Evolutionary conservation across 2,113 vertebrate species (phyloP), one percentile per base, ranked within the genome.

Genomic region (Tenrec ecaudatus): DNA sequence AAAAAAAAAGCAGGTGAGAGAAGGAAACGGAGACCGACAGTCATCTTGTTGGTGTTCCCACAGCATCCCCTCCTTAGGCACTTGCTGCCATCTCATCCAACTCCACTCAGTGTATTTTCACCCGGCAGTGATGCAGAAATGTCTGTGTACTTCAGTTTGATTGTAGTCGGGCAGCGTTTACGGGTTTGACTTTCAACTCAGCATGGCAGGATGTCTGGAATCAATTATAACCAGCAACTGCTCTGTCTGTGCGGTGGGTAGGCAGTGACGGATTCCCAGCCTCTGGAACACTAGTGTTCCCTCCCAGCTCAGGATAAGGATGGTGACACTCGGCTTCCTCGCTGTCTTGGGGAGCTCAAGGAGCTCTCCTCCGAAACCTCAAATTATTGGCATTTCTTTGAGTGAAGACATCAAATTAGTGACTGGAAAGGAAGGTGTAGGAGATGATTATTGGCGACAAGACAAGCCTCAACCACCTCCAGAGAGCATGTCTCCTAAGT

Each of bases 181-280:
- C 0, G 19, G 90, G 29, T 79, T 96, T 95, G 95, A 31, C 93
- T 97, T 97, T 97, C 79, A 93, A 10, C 40, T 94, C 95, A 95
- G 97, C 58, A 3, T 87, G 86, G 91, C 89, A 94, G 90, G 88
- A 94, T 80, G 86, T 73, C 71, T 94, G 29, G 77, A 94, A 88
- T 92, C 82, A 95, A 91, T 96, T 95, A 60, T 4, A 88, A 36
- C 78, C 88, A 92, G 73, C 76, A 85, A 68, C 93, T 92, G 82
- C 90, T 96, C 29, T 89, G 29, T 78, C 78, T 81, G 83, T 2
- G 19, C 80, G 80, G 29, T 1, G 53, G 75, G 31, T 75, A 29
- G 33, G 58, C 57, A 33, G 88, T 38, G 86, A 88, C 19, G 2
- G 80, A 29, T 76, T n/a, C 78, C 68, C 8, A 69, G 89, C 73